These are phyloP conservation scores for Cheilosia scutellata DNA, from an alignment of 2,888 invertebrate genomes.

Conservation along the genomic window DNA sequence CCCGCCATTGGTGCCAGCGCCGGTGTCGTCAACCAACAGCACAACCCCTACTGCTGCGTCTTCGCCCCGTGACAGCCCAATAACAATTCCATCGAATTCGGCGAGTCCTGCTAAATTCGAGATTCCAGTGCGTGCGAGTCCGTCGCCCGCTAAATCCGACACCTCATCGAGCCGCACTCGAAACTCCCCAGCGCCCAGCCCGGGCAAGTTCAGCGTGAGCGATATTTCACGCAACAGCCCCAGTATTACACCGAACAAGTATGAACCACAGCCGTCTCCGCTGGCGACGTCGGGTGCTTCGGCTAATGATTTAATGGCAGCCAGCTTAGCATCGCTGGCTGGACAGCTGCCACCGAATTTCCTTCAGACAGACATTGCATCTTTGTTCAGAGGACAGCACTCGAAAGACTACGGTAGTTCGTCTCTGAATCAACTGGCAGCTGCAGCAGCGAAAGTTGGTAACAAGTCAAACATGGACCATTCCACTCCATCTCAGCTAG, in stretches of 20 bases:
- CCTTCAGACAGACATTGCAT: constrained; percentile 82
- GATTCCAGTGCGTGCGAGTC: constrained; percentile 86
- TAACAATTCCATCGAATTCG: constrained; percentile 83
- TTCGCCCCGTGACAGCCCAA: constrained; percentile 83
- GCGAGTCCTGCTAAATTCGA: constrained; percentile 85
- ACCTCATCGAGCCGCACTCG: constrained; percentile 86
- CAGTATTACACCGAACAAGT: constrained; percentile 83
- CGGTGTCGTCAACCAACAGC: constrained; percentile 54
- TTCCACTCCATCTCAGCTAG: constrained; percentile 48
- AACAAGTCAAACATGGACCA: constrained; percentile 79
- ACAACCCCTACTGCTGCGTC: constrained; percentile 78
- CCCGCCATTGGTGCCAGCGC: constrained; percentile 61
- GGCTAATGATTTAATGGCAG: constrained; percentile 83
- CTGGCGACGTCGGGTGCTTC: constrained; percentile 77
- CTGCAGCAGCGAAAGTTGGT: constrained; percentile 83
- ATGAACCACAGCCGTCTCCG: constrained; percentile 78
- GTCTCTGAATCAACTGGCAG: constrained; percentile 82
- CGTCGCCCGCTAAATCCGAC: constrained; percentile 86
- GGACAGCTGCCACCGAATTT: constrained; percentile 83
- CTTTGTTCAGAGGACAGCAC: constrained; percentile 81
- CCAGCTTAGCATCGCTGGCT: constrained; percentile 83
- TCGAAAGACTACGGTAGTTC: constrained; percentile 83
- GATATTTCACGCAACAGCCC: constrained; percentile 83
- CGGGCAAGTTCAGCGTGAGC: constrained; percentile 83
- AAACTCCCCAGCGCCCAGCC: constrained; percentile 85